phyloP scores from a whole-genome alignment of 2,888 invertebrate genomes.

The Horisme vitalbata region DNA sequence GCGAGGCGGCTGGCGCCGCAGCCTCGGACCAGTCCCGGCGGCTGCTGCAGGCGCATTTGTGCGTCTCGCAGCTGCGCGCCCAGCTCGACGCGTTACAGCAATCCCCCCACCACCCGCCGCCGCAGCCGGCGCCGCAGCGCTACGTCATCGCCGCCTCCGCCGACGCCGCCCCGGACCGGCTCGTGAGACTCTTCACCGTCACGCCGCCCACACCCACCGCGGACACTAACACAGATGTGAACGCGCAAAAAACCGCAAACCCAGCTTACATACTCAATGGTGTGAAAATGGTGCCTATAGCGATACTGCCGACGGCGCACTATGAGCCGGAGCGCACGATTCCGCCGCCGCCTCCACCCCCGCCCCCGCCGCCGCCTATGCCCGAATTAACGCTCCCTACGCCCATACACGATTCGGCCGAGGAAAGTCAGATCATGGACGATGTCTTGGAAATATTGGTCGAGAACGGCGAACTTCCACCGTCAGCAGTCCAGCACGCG shows the following conservation, averaged over 20 bases:
- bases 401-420: conserved; percentile 52
- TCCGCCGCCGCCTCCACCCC: conserved; percentile 61
- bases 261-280: conserved; percentile 86
- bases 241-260: conserved; percentile 52
- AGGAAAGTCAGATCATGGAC: conserved; percentile 90
- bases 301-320: conserved; percentile 71
- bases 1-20: conserved; percentile 79
- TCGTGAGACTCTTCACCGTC: conserved; percentile 64
- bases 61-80: conserved; percentile 80
- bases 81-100: conserved; percentile 84
- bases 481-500: conserved; percentile 89
- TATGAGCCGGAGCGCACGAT: conserved; percentile 64
- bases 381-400: conserved; percentile 43
- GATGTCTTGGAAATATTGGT: conserved; percentile 97
- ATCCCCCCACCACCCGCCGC: conserved; percentile 59
- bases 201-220: conserved; percentile 46
- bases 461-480: conserved; percentile 95
- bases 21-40: conserved; percentile 73
- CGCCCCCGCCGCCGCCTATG: conserved; percentile 57
- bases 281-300: conserved; percentile 78
- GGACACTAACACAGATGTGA: conserved; percentile 37
- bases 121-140: conserved; percentile 71
- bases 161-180: conserved; percentile 47
- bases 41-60: conserved; percentile 85
- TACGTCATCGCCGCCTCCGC: conserved; percentile 65